Evolutionary conservation across 2,113 vertebrate genomes (phyloP), one percentile per base, ranked within the genome.

Genomic region (Lepus americanus): DNA sequence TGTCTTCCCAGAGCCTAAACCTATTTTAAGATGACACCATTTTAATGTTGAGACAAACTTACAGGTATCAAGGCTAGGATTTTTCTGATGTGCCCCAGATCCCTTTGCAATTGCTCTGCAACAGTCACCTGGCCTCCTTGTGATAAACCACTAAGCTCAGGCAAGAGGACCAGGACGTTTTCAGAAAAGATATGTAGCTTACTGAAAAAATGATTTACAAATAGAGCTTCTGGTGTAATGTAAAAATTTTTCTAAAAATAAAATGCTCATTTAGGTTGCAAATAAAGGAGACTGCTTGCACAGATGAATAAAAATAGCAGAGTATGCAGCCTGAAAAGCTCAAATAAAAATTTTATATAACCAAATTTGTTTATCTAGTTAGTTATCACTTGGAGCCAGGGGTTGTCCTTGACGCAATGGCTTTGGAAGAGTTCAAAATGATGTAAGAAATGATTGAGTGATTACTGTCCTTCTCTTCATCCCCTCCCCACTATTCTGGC

Each of bases 221-320:
- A 70, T 59, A 61, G 10, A 86, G 11, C 10, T 67, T 79, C 94
- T 23, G 61, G 11, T 77, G 22, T 17, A 61, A 33, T 61, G 33
- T 10, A 39, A 39, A 92, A 70, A 69, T 1, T 69, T 73, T 70
- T 11, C 73, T 96, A 61, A 85, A 92, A 84, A 72, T 69, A 84
- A 69, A 91, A 53, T 67, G 12, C 55, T 61, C 69, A 61, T 72
- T 83, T 95, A 82, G 39, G 67, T n/a, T 64, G 2, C 19, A 94
- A 87, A 44, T 89, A 87, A 89, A 88, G 63, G 36, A 84, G 20
- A 78, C 25, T 87, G 4, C 49, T 73, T 87, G 51, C 27, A 61
- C 9, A 88, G 49, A 80, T 81, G 9, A 39, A n/a, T 64, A 55
- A 36, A 72, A 86, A 53, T 23, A 29, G 27, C 70, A 55, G 6